phyloP scores from a whole-genome alignment of 2,113 vertebrate species.

The Ranitomeya imitator region DNA sequence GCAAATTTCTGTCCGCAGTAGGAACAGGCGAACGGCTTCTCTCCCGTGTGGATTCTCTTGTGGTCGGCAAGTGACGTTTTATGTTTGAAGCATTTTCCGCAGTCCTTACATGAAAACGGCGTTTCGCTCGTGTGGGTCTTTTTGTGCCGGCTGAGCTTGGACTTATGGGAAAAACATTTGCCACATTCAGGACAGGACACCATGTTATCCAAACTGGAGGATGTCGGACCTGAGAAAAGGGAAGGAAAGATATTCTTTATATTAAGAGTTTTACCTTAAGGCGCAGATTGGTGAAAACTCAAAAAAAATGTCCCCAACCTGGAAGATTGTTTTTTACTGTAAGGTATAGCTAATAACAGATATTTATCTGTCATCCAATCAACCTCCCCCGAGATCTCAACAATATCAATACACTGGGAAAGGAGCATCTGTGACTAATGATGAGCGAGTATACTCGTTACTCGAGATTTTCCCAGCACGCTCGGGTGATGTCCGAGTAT shows the following conservation, averaged over 20 bases:
- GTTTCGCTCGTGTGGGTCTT: slow-evolving; percentile 70
- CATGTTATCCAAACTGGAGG: slow-evolving; percentile 64
- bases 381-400: too few relatives aligned
- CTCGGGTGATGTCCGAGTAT: too few relatives aligned
- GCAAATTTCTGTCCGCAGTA: slow-evolving; percentile 67
- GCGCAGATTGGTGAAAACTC: too few relatives aligned
- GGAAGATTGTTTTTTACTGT: not conserved
- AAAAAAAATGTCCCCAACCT: not conserved
- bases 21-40: slow-evolving; percentile 59
- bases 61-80: slow-evolving; percentile 16
- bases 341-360: not conserved
- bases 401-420: too few relatives aligned
- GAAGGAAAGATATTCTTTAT: slow-evolving; percentile 32
- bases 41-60: slow-evolving; percentile 59
- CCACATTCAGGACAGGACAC: slow-evolving; percentile 62
- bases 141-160: slow-evolving; percentile 33
- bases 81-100: slow-evolving; percentile 62
- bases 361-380: too few relatives aligned
- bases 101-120: slow-evolving; percentile 66
- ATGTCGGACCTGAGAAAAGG: slow-evolving; percentile 62
- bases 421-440: too few relatives aligned
- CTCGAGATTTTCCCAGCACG: too few relatives aligned
- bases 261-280: not conserved
- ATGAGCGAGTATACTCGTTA: too few relatives aligned
- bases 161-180: slow-evolving; percentile 61